These are phyloP conservation scores for Psilanteris sp. DNA, from an alignment of 1,140 invertebrate species.

Conservation along the genomic window DNA sequence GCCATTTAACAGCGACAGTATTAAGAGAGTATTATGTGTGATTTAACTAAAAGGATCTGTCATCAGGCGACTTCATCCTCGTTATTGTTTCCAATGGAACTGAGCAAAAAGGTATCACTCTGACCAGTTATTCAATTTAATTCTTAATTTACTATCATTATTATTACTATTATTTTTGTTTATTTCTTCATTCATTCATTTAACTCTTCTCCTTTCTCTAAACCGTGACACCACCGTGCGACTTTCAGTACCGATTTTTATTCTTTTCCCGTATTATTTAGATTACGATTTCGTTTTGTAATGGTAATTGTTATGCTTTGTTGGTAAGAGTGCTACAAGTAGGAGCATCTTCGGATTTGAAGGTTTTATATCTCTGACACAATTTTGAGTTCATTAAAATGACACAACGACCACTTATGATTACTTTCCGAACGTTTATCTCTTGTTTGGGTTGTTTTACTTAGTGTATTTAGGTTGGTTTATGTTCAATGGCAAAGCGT, in stretches of 20 bases:
- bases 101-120: slow-evolving; percentile 59
- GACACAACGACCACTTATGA: slow-evolving; percentile 25
- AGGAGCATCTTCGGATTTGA: slow-evolving; percentile 49
- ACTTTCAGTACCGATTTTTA: slow-evolving; percentile 5
- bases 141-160: slow-evolving; percentile 12
- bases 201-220: too few relatives aligned
- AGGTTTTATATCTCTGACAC: too few relatives aligned
- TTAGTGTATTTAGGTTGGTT: slow-evolving; percentile 36
- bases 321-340: slow-evolving; percentile 58
- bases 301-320: slow-evolving; percentile 60
- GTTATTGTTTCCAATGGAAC: slow-evolving; percentile 57
- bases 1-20: slow-evolving; percentile 36
- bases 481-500: slow-evolving; percentile 46
- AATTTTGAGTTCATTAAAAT: slow-evolving; percentile 41
- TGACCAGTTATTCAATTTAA: slow-evolving; percentile 29
- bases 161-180: too few relatives aligned
- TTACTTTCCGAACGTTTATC: slow-evolving; percentile 36
- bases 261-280: slow-evolving; percentile 20
- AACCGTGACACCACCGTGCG: too few relatives aligned
- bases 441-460: slow-evolving; percentile 46
- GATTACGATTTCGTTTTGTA: slow-evolving; percentile 28
- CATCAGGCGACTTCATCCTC: slow-evolving; percentile 49
- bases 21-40: slow-evolving; percentile 55
- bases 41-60: slow-evolving; percentile 51
- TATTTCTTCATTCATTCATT: slow-evolving; percentile 14